Evolutionary conservation across 2,797 vertebrate genomes (phyloP), one percentile per base, ranked within the genome.

Genomic region (Pangasius krempfi): DNA sequence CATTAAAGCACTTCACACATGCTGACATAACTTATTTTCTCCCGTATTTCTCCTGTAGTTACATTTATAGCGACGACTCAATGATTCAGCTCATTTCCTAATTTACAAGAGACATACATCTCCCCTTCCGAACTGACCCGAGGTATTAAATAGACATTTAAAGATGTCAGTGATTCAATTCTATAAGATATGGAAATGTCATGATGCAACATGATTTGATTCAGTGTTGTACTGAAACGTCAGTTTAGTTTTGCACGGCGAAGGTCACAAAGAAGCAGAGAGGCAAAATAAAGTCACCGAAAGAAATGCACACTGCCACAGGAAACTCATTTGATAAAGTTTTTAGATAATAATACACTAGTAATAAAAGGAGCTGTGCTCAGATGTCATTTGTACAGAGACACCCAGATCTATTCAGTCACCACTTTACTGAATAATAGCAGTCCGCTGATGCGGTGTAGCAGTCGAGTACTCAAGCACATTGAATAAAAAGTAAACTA

Each of bases 1-100:
- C 13, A 33, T 52, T 68, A 84, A 84, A 52, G 47, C 47, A 84
- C 47, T 52, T 84, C 64, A 84, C 18, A 84, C 62, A 70, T 37
- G 47, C 64, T 84, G 62, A 84, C 81, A 12, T 22, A 68, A 84
- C 47, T 84, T 52, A 5, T 70, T 84, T 84, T 52, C 62, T 22
- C 6, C 44, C 0, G 16, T 27, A 50, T 84, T 84, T 70, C 47
- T 25, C 7, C 62, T 0, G 9, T 30, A 33, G 4, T 68, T 52
- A 33, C 44, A 30, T 84, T 68, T 52, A 84, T 47, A 64, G 56
- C 6, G 37, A 64, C 5, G 25, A 27, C 62, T 52, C 18, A 52
- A 4, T 30, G 60, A 83, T 66, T 33, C n/a, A 22, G 5, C 40
- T 84, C n/a, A 68, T 68, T 84, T 30, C 44, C n/a, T 52, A 54